Evolutionary conservation across 1,140 invertebrate genomes (phyloP).

Genomic region (Papilio aristodemus): DNA sequence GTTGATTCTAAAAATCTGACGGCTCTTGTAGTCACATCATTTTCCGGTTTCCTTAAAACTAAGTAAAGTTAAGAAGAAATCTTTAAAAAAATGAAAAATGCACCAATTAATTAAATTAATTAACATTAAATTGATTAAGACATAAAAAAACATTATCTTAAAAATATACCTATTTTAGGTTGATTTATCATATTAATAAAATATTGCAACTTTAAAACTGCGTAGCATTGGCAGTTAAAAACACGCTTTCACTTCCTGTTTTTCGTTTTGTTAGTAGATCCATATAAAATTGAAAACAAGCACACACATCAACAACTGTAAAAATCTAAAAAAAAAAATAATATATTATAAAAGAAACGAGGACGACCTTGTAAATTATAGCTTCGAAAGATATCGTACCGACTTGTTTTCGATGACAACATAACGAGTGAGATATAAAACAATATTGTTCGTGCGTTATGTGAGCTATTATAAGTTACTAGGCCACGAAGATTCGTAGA

Average conservation of each 20-base stretch:
- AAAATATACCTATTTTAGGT: neutral
- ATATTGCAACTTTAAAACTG: constrained; percentile 12
- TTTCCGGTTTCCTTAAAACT: no score
- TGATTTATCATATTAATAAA: neutral
- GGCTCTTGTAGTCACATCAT: no score
- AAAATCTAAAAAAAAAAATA: constrained; percentile 15
- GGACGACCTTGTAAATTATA: constrained; percentile 23
- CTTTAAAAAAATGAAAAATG: no score
- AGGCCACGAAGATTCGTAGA: constrained; percentile 42
- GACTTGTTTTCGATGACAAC: constrained; percentile 32
- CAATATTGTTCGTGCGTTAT: constrained; percentile 32
- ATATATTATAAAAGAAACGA: constrained; percentile 8
- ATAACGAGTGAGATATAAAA: constrained; percentile 27
- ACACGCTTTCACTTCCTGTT: constrained; percentile 31
- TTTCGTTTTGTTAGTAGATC: constrained; percentile 25
- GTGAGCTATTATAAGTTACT: constrained; percentile 10
- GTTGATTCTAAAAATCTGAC: no score
- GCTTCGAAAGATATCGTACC: constrained; percentile 12
- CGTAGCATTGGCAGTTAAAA: constrained; percentile 15
- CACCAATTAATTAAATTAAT: no score
- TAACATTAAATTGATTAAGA: no score
- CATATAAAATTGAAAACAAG: neutral
- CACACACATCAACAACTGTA: constrained; percentile 9
- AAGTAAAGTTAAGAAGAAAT: no score
- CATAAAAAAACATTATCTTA: neutral